Evolutionary conservation across 1,140 invertebrate species (phyloP), one percentile per base, ranked within the genome.

Genomic region (Aphidius gifuensis): DNA sequence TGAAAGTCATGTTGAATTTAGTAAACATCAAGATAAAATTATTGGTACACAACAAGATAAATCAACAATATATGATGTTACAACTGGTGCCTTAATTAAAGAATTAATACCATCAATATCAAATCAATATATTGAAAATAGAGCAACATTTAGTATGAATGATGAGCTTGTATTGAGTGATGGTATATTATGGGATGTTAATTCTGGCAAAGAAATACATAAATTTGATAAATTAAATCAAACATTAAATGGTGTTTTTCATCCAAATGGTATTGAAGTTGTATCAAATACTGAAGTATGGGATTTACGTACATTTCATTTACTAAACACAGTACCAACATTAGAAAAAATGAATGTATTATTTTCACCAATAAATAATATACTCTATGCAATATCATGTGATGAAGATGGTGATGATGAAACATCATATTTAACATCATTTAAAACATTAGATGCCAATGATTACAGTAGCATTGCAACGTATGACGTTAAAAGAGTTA

Each of bases 221-320:
- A 99, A 98, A 74, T 96, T 99, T 73, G 97, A 99, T 81, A 99
- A 99, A 79, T 85, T 99, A 23, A 98, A 98, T 81, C 90, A 96
- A 73, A 89, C 89, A 45, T 86, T 97, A 23, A 97, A 93, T 73
- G 97, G 97, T 1, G 89, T 96, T 2, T 99, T 99, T 76, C 96
- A 99, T 87, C 96, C 97, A 0, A 97, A 96, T 77, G 96, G 96
- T 0, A 83, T 94, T 46, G 96, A 99, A 81, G 92, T 95, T 50
- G 87, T 92, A 62, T 90, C 91, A n/a, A 93, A 93, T 69, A 93
- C 90, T 2, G 91, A 93, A 83, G 89, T 97, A 45, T 99, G 97
- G 97, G 97, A 99, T 78, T 76, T 99, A 6, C 84, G 96, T 63
- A 97, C 94, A 9, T 98, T 95, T 80, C 93, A 97, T 77, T 80